phyloP scores from a whole-genome alignment of 2,113 vertebrate genomes.

The Dasyornis broadbenti region DNA sequence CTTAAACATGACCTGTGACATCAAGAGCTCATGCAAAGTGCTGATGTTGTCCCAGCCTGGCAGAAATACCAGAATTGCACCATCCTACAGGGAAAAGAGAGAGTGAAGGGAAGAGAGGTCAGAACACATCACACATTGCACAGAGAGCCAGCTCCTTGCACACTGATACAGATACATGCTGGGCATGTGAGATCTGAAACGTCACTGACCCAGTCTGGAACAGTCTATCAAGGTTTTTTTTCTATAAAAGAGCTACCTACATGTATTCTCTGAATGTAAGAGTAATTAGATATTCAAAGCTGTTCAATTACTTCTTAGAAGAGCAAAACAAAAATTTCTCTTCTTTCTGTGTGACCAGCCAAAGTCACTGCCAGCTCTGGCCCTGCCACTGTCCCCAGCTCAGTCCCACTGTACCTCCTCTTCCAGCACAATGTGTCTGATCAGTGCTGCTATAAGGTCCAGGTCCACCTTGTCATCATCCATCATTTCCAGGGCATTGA shows the following conservation, averaged over 20 bases:
- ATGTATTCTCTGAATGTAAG: accelerated
- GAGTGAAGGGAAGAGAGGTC: neutral
- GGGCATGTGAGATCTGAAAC: neutral
- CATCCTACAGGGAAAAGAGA: constrained; percentile 75
- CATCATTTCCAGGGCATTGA: constrained; percentile 81
- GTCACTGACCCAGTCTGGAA: neutral
- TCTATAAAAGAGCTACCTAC: neutral
- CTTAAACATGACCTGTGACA: constrained; percentile 92
- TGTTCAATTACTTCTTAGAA: neutral
- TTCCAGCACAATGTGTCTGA: constrained; percentile 87
- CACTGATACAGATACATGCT: no score
- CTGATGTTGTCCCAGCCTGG: constrained; percentile 99
- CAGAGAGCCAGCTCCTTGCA: neutral
- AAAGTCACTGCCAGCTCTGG: neutral
- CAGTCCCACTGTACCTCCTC: constrained; percentile 78
- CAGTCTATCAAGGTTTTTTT: neutral
- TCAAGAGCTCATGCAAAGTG: constrained; percentile 87
- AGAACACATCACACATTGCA: neutral
- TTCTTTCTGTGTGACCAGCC: neutral
- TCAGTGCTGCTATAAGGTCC: constrained; percentile 86
- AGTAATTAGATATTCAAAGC: neutral
- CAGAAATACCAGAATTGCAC: constrained; percentile 94
- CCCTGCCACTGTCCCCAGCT: neutral
- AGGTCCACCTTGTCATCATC: constrained; percentile 96
- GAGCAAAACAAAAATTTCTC: neutral